A percentile compares a stretch with the other conserved stretches of the same genome.
Evolutionary conservation across 2,797 vertebrate species (phyloP).

Genomic region (Manis javanica): DNA sequence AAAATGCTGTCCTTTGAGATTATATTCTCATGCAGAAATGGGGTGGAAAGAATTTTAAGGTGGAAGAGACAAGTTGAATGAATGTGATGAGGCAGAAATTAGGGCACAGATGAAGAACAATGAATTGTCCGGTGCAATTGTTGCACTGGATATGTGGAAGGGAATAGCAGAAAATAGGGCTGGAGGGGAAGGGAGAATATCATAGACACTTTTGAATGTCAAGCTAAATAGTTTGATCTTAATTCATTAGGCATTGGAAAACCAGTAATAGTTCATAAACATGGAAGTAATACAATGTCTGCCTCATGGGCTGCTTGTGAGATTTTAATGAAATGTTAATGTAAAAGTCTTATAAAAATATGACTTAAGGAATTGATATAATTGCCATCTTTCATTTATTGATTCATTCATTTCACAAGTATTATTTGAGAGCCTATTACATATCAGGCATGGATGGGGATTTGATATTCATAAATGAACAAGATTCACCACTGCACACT

Average conservation of each 20-base stretch:
- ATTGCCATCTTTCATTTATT: not conserved
- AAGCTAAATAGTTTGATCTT: not conserved
- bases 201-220: not conserved
- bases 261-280: constrained; percentile 10
- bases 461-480: constrained; percentile 42
- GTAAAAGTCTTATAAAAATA: constrained; percentile 8
- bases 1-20: constrained; percentile 15
- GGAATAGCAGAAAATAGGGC: not conserved
- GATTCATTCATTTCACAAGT: constrained; percentile 23
- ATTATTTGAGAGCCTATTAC: not conserved
- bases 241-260: constrained; percentile 10
- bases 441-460: not conserved
- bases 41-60: not conserved
- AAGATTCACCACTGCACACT: not conserved
- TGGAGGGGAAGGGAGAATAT: not conserved
- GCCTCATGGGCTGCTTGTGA: not conserved
- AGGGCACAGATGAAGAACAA: constrained; percentile 32
- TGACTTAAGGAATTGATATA: constrained; percentile 38
- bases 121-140: not conserved
- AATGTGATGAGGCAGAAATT: constrained; percentile 32
- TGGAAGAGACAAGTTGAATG: not conserved
- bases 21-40: constrained; percentile 2
- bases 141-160: not conserved
- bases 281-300: not conserved
- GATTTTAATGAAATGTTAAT: constrained; percentile 28